Percentiles rank a stretch among this genome's conserved stretches.
Conservation (phyloP, 53 echinoderm and acorn worm genomes). For the Paracentrotus lividus region DNA sequence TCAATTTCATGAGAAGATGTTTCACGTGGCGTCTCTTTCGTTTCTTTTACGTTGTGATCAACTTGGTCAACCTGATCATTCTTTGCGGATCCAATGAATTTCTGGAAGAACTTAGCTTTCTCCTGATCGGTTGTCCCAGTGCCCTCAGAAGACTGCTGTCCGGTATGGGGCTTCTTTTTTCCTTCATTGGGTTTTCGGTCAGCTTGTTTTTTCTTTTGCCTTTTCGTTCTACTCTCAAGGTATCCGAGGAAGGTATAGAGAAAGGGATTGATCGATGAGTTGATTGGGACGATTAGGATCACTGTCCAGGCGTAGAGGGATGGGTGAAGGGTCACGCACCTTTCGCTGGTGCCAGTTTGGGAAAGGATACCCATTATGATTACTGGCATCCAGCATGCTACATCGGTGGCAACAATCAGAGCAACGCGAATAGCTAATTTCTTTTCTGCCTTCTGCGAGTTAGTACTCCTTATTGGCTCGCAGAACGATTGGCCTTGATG, state of each 20-base stretch:
- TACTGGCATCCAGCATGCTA: constrained; percentile 79
- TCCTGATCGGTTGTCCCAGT: too few relatives aligned
- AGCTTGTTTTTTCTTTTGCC: too few relatives aligned
- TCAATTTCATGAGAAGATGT: too few relatives aligned
- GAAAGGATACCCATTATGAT: constrained; percentile 83
- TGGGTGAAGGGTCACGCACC: constrained; percentile 57
- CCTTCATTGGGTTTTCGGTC: too few relatives aligned
- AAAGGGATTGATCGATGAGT: constrained; percentile 34
- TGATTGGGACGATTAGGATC: constrained; percentile 37
- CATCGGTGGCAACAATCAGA: constrained; percentile 72
- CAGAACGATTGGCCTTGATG: constrained; percentile 56
- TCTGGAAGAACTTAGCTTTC: too few relatives aligned
- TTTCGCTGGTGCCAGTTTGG: constrained; percentile 63
- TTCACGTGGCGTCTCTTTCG: too few relatives aligned
- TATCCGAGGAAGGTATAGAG: background rate
- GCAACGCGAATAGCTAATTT: constrained; percentile 71
- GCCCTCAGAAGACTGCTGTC: too few relatives aligned
- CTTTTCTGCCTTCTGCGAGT: constrained; percentile 52
- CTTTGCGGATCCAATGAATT: too few relatives aligned
- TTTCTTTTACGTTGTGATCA: too few relatives aligned
- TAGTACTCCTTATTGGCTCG: constrained; percentile 1
- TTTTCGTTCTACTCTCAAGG: too few relatives aligned
- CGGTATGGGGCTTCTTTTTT: too few relatives aligned
- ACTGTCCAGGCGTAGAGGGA: constrained; percentile 68
- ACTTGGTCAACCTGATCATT: too few relatives aligned